These are phyloP conservation scores for Oscheius myriophilus DNA, from an alignment of 2,888 invertebrate genomes.

Conservation along the genomic window DNA sequence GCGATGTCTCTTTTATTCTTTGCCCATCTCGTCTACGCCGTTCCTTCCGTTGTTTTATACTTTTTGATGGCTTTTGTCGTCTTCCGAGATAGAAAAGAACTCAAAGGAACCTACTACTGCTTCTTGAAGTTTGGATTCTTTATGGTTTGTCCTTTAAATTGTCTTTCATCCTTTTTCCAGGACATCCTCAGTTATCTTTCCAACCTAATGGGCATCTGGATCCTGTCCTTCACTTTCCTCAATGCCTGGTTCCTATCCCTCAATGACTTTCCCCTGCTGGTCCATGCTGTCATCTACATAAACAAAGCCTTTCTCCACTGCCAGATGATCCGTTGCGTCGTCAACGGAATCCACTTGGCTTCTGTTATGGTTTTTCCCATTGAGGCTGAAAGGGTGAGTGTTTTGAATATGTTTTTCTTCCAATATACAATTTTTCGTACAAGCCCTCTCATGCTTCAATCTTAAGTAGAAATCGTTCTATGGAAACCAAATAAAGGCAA, in stretches of 20 bases:
- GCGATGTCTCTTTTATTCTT: conserved; percentile 13
- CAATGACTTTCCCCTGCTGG: background rate
- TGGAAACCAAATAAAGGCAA: background rate
- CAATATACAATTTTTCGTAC: background rate
- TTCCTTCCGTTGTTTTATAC: conserved; percentile 17
- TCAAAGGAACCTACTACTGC: conserved; percentile 14
- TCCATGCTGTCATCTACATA: conserved; percentile 5
- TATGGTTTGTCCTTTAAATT: background rate
- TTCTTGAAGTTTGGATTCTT: conserved; percentile 15
- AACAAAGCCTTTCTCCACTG: conserved; percentile 9
- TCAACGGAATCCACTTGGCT: conserved; percentile 1
- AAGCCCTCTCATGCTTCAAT: conserved; percentile 3
- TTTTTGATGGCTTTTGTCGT: conserved; percentile 1
- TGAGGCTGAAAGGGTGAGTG: background rate
- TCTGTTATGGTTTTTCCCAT: conserved; percentile 14
- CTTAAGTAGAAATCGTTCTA: conserved; percentile 2
- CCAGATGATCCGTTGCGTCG: conserved; percentile 11
- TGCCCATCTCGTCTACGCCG: conserved; percentile 6
- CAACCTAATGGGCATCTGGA: conserved; percentile 10
- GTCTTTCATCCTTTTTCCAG: background rate
- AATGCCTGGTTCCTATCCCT: conserved; percentile 11
- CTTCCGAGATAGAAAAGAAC: conserved; percentile 10
- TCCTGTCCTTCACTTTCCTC: background rate
- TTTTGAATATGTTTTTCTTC: no score
- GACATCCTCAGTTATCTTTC: conserved; percentile 8